Conservation (phyloP, 2,113 vertebrate species). For the Nerophis ophidion region DNA sequence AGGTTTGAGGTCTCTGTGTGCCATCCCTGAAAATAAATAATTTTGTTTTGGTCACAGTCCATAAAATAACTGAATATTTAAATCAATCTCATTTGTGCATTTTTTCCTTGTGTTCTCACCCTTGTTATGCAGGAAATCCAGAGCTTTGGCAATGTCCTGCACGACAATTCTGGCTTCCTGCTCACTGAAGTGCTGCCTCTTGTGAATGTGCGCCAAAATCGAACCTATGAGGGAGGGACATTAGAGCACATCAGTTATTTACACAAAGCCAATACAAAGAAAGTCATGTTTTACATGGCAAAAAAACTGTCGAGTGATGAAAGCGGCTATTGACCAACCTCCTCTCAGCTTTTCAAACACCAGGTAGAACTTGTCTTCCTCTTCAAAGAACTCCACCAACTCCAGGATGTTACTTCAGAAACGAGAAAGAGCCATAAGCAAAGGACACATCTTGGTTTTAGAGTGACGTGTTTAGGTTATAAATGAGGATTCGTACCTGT, state of each 20-base stretch:
- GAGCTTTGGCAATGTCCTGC: slow-evolving; percentile 90
- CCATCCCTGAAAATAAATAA: slow-evolving; percentile 76
- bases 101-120: slow-evolving; percentile 62
- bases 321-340: slow-evolving; percentile 64
- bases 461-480: neutral
- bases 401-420: slow-evolving; percentile 87
- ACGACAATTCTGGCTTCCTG: slow-evolving; percentile 93
- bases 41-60: neutral
- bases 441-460: neutral
- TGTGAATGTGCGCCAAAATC: slow-evolving; percentile 93
- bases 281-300: neutral
- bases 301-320: neutral
- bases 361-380: slow-evolving; percentile 96
- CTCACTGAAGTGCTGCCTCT: slow-evolving; percentile 88
- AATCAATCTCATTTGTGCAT: neutral
- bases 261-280: neutral
- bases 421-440: neutral
- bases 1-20: slow-evolving; percentile 93
- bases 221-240: slow-evolving; percentile 72
- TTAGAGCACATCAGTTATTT: slow-evolving; percentile 16
- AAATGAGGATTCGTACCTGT: slow-evolving; percentile 75
- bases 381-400: slow-evolving; percentile 96
- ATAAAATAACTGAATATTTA: neutral
- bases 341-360: slow-evolving; percentile 97
- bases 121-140: slow-evolving; percentile 97